Conservation (phyloP, 2,888 invertebrate species). For the Eugnorisma glareosa region DNA sequence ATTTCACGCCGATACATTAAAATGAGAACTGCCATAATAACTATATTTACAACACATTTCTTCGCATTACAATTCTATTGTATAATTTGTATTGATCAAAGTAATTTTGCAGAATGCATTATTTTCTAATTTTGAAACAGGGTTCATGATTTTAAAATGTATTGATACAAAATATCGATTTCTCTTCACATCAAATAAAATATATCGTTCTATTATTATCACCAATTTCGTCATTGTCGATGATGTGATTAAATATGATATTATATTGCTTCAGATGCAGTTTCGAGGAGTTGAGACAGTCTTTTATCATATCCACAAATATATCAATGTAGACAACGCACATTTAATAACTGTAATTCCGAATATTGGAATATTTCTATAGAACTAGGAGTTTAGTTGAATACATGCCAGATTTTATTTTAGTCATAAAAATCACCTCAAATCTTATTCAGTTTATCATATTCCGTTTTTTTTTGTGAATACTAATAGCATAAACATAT, state of each 20-base stretch:
- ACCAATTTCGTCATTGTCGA: slow-evolving; percentile 21
- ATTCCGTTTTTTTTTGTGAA: not conserved
- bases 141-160: slow-evolving; percentile 46
- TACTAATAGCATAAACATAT: not conserved
- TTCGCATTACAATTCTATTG: slow-evolving; percentile 15
- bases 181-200: slow-evolving; percentile 15
- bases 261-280: slow-evolving; percentile 4
- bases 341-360: not conserved
- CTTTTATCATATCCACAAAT: slow-evolving; percentile 23
- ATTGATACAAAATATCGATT: slow-evolving; percentile 47
- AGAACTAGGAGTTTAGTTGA: slow-evolving; percentile 1
- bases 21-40: slow-evolving; percentile 30
- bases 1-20: slow-evolving; percentile 23
- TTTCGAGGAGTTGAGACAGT: not conserved
- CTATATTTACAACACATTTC: slow-evolving; percentile 44
- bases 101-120: slow-evolving; percentile 11
- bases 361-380: slow-evolving; percentile 18
- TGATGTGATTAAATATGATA: slow-evolving; percentile 20
- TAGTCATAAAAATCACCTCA: not conserved
- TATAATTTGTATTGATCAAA: slow-evolving; percentile 16
- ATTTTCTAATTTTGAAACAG: slow-evolving; percentile 2
- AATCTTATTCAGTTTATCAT: not conserved
- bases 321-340: slow-evolving; percentile 6
- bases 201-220: slow-evolving; percentile 22
- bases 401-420: slow-evolving; percentile 19